Percentiles rank a stretch among this genome's conserved stretches.
Conservation (phyloP, 2,113 vertebrate species). For the Rhinoderma darwinii region DNA sequence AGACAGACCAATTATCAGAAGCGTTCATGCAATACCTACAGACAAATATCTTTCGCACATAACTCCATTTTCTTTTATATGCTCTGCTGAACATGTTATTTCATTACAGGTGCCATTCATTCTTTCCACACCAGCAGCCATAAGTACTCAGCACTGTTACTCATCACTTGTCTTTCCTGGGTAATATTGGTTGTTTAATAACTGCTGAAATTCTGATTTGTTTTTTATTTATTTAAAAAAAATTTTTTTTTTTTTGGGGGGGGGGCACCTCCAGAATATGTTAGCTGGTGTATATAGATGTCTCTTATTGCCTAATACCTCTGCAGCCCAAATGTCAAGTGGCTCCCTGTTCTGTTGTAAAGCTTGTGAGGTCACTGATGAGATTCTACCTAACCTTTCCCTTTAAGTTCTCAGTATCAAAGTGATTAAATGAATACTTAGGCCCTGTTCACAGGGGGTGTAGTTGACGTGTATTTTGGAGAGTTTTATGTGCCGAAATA, state of each 20-base stretch:
- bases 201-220: neutral
- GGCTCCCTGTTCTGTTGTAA: neutral
- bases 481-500: too few relatives aligned
- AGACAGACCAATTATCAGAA: slow-evolving; percentile 44
- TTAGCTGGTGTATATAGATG: neutral
- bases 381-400: neutral
- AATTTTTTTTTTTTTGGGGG: neutral
- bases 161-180: neutral
- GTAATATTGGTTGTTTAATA: neutral
- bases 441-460: too few relatives aligned
- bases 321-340: neutral
- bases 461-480: too few relatives aligned
- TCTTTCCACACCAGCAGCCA: neutral
- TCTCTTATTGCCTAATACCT: neutral
- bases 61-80: slow-evolving; percentile 25
- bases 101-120: slow-evolving; percentile 38
- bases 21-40: slow-evolving; percentile 38
- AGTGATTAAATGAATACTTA: neutral
- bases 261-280: neutral
- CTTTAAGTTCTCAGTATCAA: neutral
- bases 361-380: neutral
- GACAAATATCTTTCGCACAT: slow-evolving; percentile 28
- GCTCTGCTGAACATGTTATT: slow-evolving; percentile 20
- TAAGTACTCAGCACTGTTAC: neutral
- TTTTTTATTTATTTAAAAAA: neutral